Evolutionary conservation across 1,140 invertebrate species (phyloP).

Genomic region (Danaus plexippus): DNA sequence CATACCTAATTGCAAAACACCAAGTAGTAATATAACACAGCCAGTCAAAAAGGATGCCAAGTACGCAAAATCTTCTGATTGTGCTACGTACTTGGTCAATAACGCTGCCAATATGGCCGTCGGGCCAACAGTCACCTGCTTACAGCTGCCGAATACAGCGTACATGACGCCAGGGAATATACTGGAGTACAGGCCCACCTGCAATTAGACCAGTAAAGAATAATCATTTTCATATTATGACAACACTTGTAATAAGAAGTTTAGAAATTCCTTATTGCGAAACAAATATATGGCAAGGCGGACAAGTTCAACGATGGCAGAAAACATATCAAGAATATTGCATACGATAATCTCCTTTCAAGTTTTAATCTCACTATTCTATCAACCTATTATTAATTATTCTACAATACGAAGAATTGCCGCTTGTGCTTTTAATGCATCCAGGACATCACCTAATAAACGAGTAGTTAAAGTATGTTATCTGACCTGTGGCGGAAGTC

Average conservation of each 20-base stretch:
- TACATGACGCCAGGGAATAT: slow-evolving; percentile 92
- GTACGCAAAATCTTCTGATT: slow-evolving; percentile 82
- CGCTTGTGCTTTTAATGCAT: too few species aligned
- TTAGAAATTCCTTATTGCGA: too few species aligned
- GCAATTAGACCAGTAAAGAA: slow-evolving; percentile 17
- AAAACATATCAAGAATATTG: too few species aligned
- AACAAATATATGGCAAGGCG: too few species aligned
- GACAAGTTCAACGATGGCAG: too few species aligned
- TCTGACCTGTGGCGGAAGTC: slow-evolving; percentile 67
- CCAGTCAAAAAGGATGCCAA: slow-evolving; percentile 86
- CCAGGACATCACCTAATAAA: background rate
- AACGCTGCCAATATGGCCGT: slow-evolving; percentile 86
- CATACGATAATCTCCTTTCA: too few species aligned
- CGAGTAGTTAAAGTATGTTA: too few species aligned
- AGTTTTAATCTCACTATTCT: too few species aligned
- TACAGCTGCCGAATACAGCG: slow-evolving; percentile 87
- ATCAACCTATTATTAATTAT: too few species aligned
- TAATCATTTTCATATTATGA: background rate
- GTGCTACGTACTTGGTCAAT: slow-evolving; percentile 78
- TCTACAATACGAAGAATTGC: too few species aligned
- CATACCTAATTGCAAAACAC: slow-evolving; percentile 87
- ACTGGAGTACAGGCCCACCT: slow-evolving; percentile 89
- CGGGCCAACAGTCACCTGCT: slow-evolving; percentile 88
- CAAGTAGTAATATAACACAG: slow-evolving; percentile 82
- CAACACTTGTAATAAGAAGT: too few species aligned